Evolutionary conservation across 2,113 vertebrate genomes (phyloP).

Genomic region (Sturnus vulgaris): DNA sequence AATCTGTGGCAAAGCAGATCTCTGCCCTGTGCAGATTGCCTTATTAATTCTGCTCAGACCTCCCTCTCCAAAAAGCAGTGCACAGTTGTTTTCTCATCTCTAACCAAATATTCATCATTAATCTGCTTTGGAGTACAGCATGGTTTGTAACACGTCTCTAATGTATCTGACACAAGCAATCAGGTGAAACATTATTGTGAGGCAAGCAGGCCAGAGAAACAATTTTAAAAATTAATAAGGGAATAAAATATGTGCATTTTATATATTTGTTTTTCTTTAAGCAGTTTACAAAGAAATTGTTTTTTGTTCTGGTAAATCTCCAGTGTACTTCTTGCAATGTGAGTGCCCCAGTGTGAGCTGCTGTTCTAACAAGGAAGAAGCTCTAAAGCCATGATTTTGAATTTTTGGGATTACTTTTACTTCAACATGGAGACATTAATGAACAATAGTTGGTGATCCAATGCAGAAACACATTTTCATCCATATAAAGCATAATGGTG

Average conservation of each 20-base stretch:
- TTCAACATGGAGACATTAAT: background rate
- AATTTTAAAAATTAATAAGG: constrained; percentile 13
- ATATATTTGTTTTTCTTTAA: background rate
- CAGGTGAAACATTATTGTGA: background rate
- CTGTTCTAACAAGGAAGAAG: background rate
- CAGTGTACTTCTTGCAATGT: background rate
- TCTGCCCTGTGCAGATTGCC: background rate
- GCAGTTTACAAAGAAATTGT: background rate
- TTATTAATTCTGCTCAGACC: constrained; percentile 31
- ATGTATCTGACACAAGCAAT: constrained; percentile 28
- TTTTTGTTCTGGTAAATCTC: background rate
- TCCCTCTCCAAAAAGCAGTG: background rate
- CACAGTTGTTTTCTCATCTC: constrained; percentile 14
- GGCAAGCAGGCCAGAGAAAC: background rate
- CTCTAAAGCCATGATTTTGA: background rate
- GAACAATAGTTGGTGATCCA: background rate
- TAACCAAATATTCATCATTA: constrained; percentile 29
- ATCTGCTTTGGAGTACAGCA: background rate
- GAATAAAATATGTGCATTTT: constrained; percentile 29
- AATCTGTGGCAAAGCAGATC: background rate
- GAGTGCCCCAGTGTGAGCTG: background rate
- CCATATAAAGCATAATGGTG: background rate
- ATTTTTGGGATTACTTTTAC: background rate
- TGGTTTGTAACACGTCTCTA: background rate
- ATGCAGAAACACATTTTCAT: background rate